These are phyloP conservation scores for Tiliacea citrago DNA, from an alignment of 2,888 invertebrate species.

Conservation along the genomic window DNA sequence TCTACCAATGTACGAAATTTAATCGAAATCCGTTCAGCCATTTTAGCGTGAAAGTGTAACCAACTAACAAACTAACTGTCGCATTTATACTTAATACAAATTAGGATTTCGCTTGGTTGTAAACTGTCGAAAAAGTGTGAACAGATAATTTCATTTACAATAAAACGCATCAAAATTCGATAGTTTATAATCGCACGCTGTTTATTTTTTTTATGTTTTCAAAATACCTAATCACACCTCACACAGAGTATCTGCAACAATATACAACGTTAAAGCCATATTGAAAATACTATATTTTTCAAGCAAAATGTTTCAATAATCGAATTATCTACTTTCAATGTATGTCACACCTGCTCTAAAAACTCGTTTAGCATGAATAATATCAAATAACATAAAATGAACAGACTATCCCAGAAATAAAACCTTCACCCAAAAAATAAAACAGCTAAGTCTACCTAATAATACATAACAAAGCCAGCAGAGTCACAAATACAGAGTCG, in stretches of 20 bases:
- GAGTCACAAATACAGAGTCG: slow-evolving; percentile 33
- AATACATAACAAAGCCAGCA: slow-evolving; percentile 14
- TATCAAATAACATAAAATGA: not conserved
- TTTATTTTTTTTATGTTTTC: not conserved
- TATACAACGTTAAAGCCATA: not conserved
- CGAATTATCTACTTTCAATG: not conserved
- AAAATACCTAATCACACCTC: not conserved
- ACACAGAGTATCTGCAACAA: not conserved
- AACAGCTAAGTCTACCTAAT: not conserved
- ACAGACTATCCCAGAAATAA: not conserved
- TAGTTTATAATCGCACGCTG: not conserved
- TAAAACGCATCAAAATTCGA: too few relatives aligned
- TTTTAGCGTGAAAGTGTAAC: too few relatives aligned
- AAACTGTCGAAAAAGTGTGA: not conserved
- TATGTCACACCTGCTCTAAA: not conserved
- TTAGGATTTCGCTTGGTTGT: not conserved
- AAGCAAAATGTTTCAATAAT: not conserved
- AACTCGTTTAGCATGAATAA: not conserved
- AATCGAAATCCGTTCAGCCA: too few relatives aligned
- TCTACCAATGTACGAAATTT: too few relatives aligned
- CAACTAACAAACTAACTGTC: too few relatives aligned
- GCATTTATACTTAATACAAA: too few relatives aligned
- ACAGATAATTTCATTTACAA: not conserved
- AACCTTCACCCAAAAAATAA: slow-evolving; percentile 17
- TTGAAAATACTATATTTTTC: not conserved